These are phyloP conservation scores for Syrrhaptes paradoxus DNA, from an alignment of 2,113 vertebrate species.

Conservation along the genomic window DNA sequence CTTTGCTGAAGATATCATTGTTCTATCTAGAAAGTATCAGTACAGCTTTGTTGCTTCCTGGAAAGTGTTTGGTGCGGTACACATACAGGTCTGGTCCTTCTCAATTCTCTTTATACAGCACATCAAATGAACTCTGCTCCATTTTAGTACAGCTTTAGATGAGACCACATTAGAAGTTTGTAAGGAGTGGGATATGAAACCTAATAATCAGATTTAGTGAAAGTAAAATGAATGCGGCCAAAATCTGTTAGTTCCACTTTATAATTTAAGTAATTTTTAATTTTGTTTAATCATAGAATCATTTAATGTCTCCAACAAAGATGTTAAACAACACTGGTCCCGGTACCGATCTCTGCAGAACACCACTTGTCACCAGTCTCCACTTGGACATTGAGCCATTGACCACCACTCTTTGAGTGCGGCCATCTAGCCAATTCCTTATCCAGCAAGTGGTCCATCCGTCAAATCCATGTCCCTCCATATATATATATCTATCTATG, in stretches of 20 bases:
- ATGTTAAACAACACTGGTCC: no score
- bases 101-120: not conserved
- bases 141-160: not conserved
- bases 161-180: not conserved
- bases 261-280: not conserved
- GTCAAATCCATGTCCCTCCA: no score
- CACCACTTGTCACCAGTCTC: no score
- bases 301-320: no score
- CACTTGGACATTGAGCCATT: no score
- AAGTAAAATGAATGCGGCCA: not conserved
- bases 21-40: conserved; percentile 31
- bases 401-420: no score
- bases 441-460: no score
- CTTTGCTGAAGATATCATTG: not conserved
- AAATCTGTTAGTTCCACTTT: not conserved
- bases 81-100: conserved; percentile 1
- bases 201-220: not conserved
- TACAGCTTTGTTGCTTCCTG: conserved; percentile 15
- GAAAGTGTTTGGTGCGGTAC: not conserved
- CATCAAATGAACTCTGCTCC: not conserved
- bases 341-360: no score
- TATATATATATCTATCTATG: no score
- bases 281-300: not conserved
- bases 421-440: no score
- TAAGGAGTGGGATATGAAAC: not conserved